Evolutionary conservation across 2,888 invertebrate genomes (phyloP).

Genomic region (Lacanobia oleracea): DNA sequence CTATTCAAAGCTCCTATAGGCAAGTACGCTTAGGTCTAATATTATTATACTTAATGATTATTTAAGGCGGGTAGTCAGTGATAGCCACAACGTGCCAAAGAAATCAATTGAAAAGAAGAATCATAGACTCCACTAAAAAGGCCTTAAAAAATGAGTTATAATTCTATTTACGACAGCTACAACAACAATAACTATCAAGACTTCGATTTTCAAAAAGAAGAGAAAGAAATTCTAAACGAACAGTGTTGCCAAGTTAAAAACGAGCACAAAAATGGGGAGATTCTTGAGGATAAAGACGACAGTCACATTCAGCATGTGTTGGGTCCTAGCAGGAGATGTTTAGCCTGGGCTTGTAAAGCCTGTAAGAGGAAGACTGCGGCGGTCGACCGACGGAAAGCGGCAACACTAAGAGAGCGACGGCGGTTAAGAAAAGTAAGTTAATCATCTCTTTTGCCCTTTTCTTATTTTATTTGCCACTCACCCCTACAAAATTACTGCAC

Average conservation of each 20-base stretch:
- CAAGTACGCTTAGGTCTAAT: background rate
- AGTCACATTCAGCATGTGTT: conserved; percentile 88
- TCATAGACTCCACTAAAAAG: background rate
- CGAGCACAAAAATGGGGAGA: conserved; percentile 74
- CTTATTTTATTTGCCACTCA: background rate
- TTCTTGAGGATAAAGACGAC: conserved; percentile 73
- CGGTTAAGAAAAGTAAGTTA: conserved; percentile 96
- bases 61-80: conserved; percentile 3
- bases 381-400: conserved; percentile 98
- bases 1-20: conserved; percentile 13
- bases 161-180: conserved; percentile 76
- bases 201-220: conserved; percentile 73
- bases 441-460: background rate
- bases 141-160: conserved; percentile 77
- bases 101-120: background rate
- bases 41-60: background rate
- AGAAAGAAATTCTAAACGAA: conserved; percentile 71
- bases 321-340: conserved; percentile 93
- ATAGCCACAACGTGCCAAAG: background rate
- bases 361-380: conserved; percentile 99
- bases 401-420: conserved; percentile 98
- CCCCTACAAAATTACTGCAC: no score
- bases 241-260: conserved; percentile 82
- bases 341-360: conserved; percentile 99
- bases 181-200: conserved; percentile 76